Base-by-base conservation (phyloP, 2,797 vertebrate genomes). In the Kryptolebias ocellatus region DNA sequence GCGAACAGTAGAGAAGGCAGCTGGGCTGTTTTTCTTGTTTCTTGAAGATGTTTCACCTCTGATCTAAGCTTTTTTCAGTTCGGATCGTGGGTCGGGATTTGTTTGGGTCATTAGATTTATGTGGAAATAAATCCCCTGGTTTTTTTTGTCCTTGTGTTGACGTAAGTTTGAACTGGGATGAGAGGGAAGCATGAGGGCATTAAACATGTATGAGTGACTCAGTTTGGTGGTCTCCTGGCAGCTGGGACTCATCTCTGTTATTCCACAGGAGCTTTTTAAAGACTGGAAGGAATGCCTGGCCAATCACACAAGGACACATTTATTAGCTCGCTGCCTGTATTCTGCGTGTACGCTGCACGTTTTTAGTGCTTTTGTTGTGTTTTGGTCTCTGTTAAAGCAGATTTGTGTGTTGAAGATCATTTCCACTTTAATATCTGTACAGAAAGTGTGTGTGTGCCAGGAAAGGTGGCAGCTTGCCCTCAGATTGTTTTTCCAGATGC, bases 261-360 rank as follows among this genome's bases (percentile, higher is more conserved):
- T 84, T 83, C 72, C 82, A 61, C 71, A 29, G 74, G 49, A 81
- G 78, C 83, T 89, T 87, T 87, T 89, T 88, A 88, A 89, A 85
- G 85, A 61, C 74, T 49, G 71, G 79, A 29, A 82, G 84, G 86
- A 87, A 87, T 75, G 79, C 44, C 72, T 18, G 66, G 67, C 60
- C 56, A 67, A 14, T 81, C 82, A 42, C 75, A 79, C 79, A 70
- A 28, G 67, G 58, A 65, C 76, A 63, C 68, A 81, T 85, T 85
- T 83, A 88, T 86, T 64, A 78, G 83, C 75, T 71, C 34, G 53
- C 57, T 5, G 45, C 28, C 52, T 62, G 53, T 29, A 34, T 0
- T 60, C 64, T 12, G 37, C 2, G 53, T 67, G 47, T 72, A 17
- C 39, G 12, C 18, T 1, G 37, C 28, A 8, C 24, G 7, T 52